Evolutionary conservation across 2,797 vertebrate genomes (phyloP), one percentile per base, ranked within the genome.

Genomic region (Falco biarmicus): DNA sequence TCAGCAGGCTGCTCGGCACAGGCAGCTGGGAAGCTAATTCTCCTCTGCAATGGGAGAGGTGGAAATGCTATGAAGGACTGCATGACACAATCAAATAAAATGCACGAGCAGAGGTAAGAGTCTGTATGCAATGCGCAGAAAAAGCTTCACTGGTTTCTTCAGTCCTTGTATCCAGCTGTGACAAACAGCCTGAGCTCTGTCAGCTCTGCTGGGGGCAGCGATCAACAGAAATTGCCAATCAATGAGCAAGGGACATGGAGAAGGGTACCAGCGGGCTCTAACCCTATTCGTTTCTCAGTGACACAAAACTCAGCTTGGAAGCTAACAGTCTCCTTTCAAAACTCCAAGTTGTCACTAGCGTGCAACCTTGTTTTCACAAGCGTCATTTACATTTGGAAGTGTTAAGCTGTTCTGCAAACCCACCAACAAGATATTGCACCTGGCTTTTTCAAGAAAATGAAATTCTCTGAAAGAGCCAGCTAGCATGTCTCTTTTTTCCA

Each of bases 91-190:
- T 61, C 56, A 80, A 61, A 92, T 85, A 60, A 92, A 96, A 91
- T 50, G 76, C 76, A 87, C 1, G 14, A 84, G 54, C 65, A 84
- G 89, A 90, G 71, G 65, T 45, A 73, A 90, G 28, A 89, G 28
- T 31, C 65, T 86, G 71, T 20, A 75, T 93, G 65, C 47, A 51
- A 18, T n/a, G 43, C 79, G 47, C 61, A 45, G 59, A 75, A 87
- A 94, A 94, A 81, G 56, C 54, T 60, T 84, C 84, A 21, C 21
- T 4, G 1, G 45, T 91, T 81, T 83, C 76, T 87, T 87, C 69
- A 66, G 76, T 48, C 69, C 25, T 20, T 89, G 61, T 17, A 78
- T 61, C 92, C 93, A 81, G 89, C 92, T 93, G 94, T 75, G 92
- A 86, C 37, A 79, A 94, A 80, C 48, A 85, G 68, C 60, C 37